Conservation (phyloP, 1,140 invertebrate species). For the Dendroctonus valens region DNA sequence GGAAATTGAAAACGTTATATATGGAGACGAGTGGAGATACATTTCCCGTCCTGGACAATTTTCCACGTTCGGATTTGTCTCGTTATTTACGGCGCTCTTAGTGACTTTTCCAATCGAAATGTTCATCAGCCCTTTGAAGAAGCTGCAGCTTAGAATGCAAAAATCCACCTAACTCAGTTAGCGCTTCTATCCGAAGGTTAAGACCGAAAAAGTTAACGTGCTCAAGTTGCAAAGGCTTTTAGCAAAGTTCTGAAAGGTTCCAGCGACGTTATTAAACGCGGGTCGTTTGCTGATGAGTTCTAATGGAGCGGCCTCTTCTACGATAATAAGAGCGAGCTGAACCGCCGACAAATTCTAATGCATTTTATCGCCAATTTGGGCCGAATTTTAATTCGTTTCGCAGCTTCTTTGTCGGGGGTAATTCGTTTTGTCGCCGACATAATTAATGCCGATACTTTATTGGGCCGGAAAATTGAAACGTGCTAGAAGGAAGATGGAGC, state of each 20-base stretch:
- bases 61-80: conserved; percentile 13
- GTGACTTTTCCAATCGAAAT: too few species aligned
- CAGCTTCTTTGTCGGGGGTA: conserved; percentile 4
- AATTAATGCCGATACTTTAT: too few species aligned
- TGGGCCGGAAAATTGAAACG: not conserved
- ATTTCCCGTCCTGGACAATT: conserved; percentile 27
- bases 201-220: too few species aligned
- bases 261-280: conserved; percentile 16
- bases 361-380: conserved; percentile 16
- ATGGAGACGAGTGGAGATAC: conserved; percentile 34
- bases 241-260: conserved; percentile 16
- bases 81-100: too few species aligned
- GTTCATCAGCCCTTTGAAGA: too few species aligned
- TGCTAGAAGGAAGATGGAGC: not conserved
- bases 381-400: conserved; percentile 6
- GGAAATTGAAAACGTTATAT: conserved; percentile 40
- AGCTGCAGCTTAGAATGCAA: too few species aligned
- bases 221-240: conserved; percentile 6
- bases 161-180: too few species aligned
- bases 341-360: conserved; percentile 8
- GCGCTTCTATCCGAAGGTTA: too few species aligned
- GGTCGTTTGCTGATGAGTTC: conserved; percentile 14
- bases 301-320: conserved; percentile 17
- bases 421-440: too few species aligned
- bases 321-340: conserved; percentile 5